phyloP scores from a whole-genome alignment of 2,113 vertebrate genomes.

The Nettapus auritus region DNA sequence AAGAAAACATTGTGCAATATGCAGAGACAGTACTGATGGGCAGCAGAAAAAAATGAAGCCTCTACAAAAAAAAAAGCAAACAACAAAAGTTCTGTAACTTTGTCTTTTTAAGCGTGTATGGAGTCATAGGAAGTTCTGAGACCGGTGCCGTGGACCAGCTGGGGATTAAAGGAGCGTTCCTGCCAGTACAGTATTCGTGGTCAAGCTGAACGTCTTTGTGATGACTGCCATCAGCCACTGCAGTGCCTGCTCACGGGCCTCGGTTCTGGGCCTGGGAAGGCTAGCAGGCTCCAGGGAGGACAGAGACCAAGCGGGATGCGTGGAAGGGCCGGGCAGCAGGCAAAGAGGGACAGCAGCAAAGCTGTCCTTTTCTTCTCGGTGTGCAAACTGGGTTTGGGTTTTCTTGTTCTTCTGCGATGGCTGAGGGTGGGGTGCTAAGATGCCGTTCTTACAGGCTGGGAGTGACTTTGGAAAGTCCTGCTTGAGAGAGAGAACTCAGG shows the following conservation, averaged over 20 bases:
- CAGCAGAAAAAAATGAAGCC: conserved; percentile 55
- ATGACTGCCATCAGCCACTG: not conserved
- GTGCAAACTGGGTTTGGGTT: not conserved
- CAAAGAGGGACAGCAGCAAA: not conserved
- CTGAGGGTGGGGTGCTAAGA: not conserved
- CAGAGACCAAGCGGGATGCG: not conserved
- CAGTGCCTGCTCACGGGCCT: not conserved
- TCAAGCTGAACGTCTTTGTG: fast-evolving
- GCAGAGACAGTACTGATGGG: conserved; percentile 62
- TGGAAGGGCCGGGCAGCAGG: not conserved
- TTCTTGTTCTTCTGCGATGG: not conserved
- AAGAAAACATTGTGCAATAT: conserved; percentile 80
- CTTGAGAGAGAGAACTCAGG: not conserved
- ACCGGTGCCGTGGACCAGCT: not conserved
- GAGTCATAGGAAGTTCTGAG: not conserved
- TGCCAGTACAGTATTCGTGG: not conserved
- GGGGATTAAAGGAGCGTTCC: not conserved
- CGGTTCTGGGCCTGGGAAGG: not conserved
- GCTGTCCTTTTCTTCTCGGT: not conserved
- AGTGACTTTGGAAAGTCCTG: not conserved
- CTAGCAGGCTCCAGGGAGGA: not conserved
- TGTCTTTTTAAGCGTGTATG: not conserved
- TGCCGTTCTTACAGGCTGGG: not conserved
- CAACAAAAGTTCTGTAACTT: conserved; percentile 19
- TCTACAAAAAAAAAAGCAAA: conserved; percentile 3